Evolutionary conservation across 2,888 invertebrate species (phyloP), one percentile per base, ranked within the genome.

Genomic region (Resseliella maxima): DNA sequence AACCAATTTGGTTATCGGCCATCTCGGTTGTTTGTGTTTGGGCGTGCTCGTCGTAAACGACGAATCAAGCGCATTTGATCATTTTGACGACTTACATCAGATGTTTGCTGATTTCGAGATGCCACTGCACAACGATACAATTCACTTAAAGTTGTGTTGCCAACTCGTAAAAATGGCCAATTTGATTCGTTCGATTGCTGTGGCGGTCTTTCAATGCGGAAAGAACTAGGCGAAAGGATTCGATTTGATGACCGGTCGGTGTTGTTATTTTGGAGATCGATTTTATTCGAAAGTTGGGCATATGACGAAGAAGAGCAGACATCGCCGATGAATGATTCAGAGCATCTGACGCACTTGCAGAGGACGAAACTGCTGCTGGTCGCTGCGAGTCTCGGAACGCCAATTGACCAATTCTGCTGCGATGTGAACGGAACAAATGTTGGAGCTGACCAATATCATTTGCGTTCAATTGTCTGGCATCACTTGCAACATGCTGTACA

Each of bases 401-500:
- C 27, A n/a, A 59, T 12, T 27, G 3, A 59, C 59, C 59, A 27
- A 59, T 27, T 59, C 59, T 2, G 18, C 15, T 72, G 1, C 50
- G 64, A 50, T 86, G 85, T 12, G 86, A 38, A 8, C 46, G 83
- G 27, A 86, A 46, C n/a, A 86, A n/a, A 64, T 45, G 90, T 86
- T 90, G 90, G 87, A 89, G 91, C 54, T 92, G 91, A 18, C 92
- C 91, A 86, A 93, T 90, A 88, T 94, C 93, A 54, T 91, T 90
- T 0, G 92, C 91, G 36, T 92, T 90, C 8, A 93, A 88, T 1
- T 93, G 92, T 83, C 93, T 89, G 0, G 93, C 93, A 88, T 93
- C 93, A 27, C 93, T 90, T 5, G 93, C 93, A 35, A 93, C 92
- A 87, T 93, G 90, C 87, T 93, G 93, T 12, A 93, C 93, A 0